Evolutionary conservation across 2,797 vertebrate species (phyloP), one percentile per base, ranked within the genome.

Genomic region (Onychomys arenicola): DNA sequence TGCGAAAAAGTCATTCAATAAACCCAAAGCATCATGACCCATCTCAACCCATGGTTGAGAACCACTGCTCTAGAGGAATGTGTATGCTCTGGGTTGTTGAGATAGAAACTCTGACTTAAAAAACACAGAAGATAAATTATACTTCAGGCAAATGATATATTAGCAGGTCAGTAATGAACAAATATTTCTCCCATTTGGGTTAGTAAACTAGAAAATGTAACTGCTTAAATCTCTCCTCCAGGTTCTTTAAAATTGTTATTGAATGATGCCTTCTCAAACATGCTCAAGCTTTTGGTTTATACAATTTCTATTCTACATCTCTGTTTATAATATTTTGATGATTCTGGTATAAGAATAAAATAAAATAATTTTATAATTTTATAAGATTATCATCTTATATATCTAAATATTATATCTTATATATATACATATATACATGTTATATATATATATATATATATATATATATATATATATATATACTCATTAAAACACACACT

Each of bases 361-460:
- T 2, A 52, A 52, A 52, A 52, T 52, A 52, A 52, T 52, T 52
- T 52, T 52, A 52, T 52, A 16, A 27, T 23, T 59, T 6, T 27
- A 37, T 59, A 81, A 81, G n/a, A 37, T 27, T 6, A 59, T 52
- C 52, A 52, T 52, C 13, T 52, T 14, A 52, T 52, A 52, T 59
- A n/a, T 6, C 34, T 14, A 52, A 81, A 25, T 8, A 21, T 59
- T 23, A 80, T 55, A 52, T 1, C n/a, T n/a, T 76, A 40, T 12
- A 21, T 40, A 11, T 81, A 59, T 81, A 11, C 32, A 11, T 25
- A 11, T 40, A 7, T 6, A 2, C 2, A 59, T 6, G n/a, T n/a
- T 6, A 2, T 4, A 59, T 6, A 59, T 3, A 29, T 11, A 19
- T 12, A 11, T 19, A 13, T 25, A 21, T 55, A 2, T 34, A 1